Base-by-base conservation (phyloP, 2,113 vertebrate genomes). In the Cyphomyrus discorhynchus region DNA sequence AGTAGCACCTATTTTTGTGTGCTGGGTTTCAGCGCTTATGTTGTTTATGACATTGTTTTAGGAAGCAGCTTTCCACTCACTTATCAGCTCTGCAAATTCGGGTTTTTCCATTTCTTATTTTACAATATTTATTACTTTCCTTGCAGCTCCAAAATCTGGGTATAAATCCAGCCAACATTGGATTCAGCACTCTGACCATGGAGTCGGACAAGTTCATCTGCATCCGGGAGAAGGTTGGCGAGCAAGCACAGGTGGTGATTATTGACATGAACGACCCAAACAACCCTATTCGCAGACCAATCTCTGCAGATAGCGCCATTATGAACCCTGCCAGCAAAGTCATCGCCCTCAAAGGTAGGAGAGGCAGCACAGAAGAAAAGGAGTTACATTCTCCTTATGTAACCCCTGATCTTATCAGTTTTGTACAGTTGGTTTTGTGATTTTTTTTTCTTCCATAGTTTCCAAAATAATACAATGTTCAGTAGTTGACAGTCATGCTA, bases 261-360 rank as follows among this genome's bases (percentile, higher is more conserved):
- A 99, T 99, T 90, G 98, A 99, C 92, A 96, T 99, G 98, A 98
- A 97, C 3, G 98, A 99, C 91, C 97, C 98, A 88, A 99, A 97
- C 95, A 99, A 97, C 92, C 98, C 98, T 56, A 99, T 99, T 93
- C 97, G 98, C 90, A 95, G 98, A 93, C 98, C 98, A 39, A 99
- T 99, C 95, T 99, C 98, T 49, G 98, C 98, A 89, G 98, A 99
- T 94, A 99, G 98, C 39, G 98, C 98, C 92, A 99, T 99, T 95
- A 99, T 99, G 98, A 99, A 99, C 94, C 98, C 98, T 70, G 98
- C 98, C 92, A 99, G 98, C 95, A 99, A 99, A 96, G 98, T 99
- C 91, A 99, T 99, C 90, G 98, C 98, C 31, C 95, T 99, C 13
- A 99, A 99, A 99, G 98, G 98, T 99, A 98, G 88, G 95, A 88